A percentile compares a stretch with the other conserved stretches of the same genome.
Evolutionary conservation across 1,140 invertebrate genomes (phyloP).

Genomic region (Drosophila lacertosa): DNA sequence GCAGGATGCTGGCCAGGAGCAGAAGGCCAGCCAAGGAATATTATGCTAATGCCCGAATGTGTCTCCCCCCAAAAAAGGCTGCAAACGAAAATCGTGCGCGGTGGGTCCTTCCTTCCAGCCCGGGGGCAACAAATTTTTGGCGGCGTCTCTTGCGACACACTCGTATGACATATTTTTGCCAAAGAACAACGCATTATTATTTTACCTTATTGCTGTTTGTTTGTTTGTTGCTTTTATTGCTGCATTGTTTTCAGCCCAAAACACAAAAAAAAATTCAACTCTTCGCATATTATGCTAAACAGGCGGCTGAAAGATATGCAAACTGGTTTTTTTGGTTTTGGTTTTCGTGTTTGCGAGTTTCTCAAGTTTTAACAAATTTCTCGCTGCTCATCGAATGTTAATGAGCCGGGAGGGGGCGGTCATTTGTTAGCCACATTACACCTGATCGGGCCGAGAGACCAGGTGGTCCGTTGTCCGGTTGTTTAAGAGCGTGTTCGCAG

Average conservation of each 20-base stretch:
- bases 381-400: conserved; percentile 55
- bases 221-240: conserved; percentile 54
- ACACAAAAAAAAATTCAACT: neutral
- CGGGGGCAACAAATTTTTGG: conserved; percentile 83
- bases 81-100: conserved; percentile 78
- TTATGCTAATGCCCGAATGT: conserved; percentile 82
- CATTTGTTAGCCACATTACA: conserved; percentile 63
- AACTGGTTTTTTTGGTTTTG: too few relatives aligned
- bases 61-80: conserved; percentile 73
- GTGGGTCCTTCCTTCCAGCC: conserved; percentile 11
- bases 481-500: conserved; percentile 8
- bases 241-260: conserved; percentile 39
- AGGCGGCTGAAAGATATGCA: conserved; percentile 41
- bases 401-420: conserved; percentile 69
- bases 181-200: conserved; percentile 44
- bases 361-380: conserved; percentile 54
- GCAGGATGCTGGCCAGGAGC: conserved; percentile 54
- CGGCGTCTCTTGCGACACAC: conserved; percentile 83
- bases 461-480: conserved; percentile 61
- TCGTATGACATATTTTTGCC: conserved; percentile 72
- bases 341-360: conserved; percentile 7
- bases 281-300: conserved; percentile 55
- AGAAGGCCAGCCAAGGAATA: conserved; percentile 55
- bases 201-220: conserved; percentile 15
- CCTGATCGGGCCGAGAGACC: conserved; percentile 45